Conservation (phyloP, 1,140 invertebrate genomes). For the Planococcus citri region DNA sequence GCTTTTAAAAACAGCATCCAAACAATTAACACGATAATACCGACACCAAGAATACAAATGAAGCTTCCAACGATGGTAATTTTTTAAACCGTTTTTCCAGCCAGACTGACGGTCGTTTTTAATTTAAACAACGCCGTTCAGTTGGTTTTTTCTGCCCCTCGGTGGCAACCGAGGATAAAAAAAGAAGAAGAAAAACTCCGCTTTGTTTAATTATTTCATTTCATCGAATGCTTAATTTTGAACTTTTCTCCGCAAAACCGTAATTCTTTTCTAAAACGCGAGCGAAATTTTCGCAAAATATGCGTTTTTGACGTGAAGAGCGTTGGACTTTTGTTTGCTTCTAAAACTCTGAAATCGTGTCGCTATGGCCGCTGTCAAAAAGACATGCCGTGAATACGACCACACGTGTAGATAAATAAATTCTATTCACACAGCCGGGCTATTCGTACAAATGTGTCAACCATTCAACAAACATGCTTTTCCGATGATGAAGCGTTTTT, state of each 20-base stretch:
- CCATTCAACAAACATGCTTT: no score
- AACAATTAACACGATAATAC: not conserved
- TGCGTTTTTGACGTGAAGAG: no score
- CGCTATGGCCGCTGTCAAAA: no score
- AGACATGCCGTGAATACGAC: no score
- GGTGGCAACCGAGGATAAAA: not conserved
- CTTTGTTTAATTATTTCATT: slow-evolving; percentile 5
- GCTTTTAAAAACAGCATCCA: not conserved
- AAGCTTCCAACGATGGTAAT: not conserved
- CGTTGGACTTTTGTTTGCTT: no score
- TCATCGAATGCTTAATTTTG: not conserved
- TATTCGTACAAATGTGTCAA: no score
- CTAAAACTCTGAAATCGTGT: no score
- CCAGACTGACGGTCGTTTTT: not conserved
- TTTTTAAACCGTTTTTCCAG: not conserved
- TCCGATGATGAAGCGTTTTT: no score
- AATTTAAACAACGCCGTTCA: not conserved
- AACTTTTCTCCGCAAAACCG: not conserved
- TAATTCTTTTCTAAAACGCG: not conserved
- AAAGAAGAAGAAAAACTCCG: not conserved
- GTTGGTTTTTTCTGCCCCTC: not conserved
- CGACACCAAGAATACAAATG: not conserved
- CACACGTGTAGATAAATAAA: no score
- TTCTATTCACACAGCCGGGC: no score
- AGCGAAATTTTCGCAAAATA: not conserved